Base-by-base conservation (phyloP, 2,113 vertebrate species). In the Nothoprocta perdicaria region DNA sequence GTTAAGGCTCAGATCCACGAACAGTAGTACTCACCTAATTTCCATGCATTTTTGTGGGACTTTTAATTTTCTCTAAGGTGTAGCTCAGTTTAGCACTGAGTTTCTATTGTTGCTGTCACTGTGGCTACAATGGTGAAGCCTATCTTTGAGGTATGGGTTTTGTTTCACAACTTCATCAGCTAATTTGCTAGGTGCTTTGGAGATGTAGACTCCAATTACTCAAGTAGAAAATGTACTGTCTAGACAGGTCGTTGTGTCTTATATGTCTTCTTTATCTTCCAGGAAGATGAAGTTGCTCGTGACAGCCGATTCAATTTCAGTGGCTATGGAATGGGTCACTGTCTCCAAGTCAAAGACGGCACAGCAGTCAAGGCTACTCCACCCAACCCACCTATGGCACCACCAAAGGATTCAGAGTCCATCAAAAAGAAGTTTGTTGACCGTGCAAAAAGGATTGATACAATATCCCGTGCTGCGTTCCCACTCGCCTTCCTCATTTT, bases 401-500 rank as follows among this genome's bases (percentile, higher is more conserved):
- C 97, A 9, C 94, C 97, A 29, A 99, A 98, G 96, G 99, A 99
- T 97, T 96, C 97, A 7, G 99, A 99, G 8, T 97, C 97, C 76
- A 99, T 98, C 96, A 99, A 97, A 96, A 99, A 99, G 98, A 99
- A 98, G 97, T 99, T 99, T 97, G 98, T 99, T 95, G 99, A 99
- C 97, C 97, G 99, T 89, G 99, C 99, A 80, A 99, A 99, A 98
- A 98, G 99, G 96, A 99, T 99, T 94, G 99, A 99, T 97, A 99
- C 99, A 1, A 98, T 99, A 97, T 99, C 99, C 55, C 98, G 99
- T 71, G 99, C 99, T 55, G 99, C 98, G 8, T 99, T 99, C 95
- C 99, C 99, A 11, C 86, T 99, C 93, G 99, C 99, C 66, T 99
- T 99, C 97, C 99, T 99, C 93, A 99, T 99, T 96, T 99, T 99